Evolutionary conservation across 2,113 vertebrate species (phyloP).

Genomic region (Neoarius graeffei): DNA sequence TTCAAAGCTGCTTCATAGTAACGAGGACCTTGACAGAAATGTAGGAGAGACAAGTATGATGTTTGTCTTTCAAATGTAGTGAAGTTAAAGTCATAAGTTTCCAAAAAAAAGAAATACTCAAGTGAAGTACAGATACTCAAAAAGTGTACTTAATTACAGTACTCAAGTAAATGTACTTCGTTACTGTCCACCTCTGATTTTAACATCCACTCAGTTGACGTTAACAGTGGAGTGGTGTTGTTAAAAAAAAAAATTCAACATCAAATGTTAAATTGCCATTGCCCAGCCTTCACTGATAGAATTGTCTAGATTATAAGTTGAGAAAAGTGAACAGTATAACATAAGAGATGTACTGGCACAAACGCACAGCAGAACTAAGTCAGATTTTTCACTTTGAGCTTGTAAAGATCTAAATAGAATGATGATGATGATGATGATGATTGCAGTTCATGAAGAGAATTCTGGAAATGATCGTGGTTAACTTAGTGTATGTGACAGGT

Average conservation of each 20-base stretch:
- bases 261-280: not conserved
- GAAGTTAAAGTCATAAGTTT: too few species aligned
- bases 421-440: not conserved
- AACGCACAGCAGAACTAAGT: not conserved
- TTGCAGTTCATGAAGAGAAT: not conserved
- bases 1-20: too few species aligned
- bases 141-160: too few species aligned
- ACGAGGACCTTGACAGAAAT: too few species aligned
- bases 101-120: too few species aligned
- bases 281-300: not conserved
- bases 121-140: too few species aligned
- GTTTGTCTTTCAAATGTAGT: too few species aligned
- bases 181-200: not conserved
- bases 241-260: not conserved
- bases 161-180: too few species aligned
- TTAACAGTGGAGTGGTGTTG: not conserved
- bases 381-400: not conserved
- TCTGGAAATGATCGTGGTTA: not conserved
- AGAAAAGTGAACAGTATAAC: not conserved
- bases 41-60: too few species aligned
- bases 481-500: not conserved
- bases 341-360: not conserved
- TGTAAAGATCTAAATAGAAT: conserved; percentile 11
- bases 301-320: not conserved
- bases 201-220: not conserved